These are phyloP conservation scores for Saimiri boliviensis DNA, from an alignment of 2,113 vertebrate genomes.

Conservation along the genomic window DNA sequence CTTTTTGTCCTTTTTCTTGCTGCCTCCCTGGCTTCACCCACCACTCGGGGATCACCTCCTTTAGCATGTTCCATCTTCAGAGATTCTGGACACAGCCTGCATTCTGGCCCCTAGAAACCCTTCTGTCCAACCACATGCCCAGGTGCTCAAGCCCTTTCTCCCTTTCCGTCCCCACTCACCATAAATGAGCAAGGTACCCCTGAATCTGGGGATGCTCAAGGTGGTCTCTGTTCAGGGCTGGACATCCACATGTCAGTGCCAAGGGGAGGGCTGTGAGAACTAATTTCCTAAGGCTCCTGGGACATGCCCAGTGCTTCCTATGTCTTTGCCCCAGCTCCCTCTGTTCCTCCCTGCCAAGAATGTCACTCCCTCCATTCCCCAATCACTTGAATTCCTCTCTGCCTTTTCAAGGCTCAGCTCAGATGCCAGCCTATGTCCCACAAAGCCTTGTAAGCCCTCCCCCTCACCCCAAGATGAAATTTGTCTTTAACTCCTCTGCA, in stretches of 20 bases:
- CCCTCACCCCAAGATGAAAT: neutral
- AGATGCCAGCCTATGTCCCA: constrained; percentile 26
- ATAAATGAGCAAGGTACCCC: neutral
- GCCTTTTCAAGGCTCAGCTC: constrained; percentile 41
- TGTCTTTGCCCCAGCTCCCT: neutral
- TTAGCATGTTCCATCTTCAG: neutral
- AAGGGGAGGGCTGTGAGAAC: neutral
- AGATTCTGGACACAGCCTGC: neutral
- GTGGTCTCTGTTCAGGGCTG: neutral
- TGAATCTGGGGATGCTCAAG: constrained; percentile 17
- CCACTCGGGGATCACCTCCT: neutral
- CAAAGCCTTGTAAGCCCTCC: neutral
- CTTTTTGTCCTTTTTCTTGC: neutral
- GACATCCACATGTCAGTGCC: neutral
- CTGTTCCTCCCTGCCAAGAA: constrained; percentile 19
- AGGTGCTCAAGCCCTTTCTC: neutral
- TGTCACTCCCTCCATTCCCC: neutral
- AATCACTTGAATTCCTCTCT: constrained; percentile 16
- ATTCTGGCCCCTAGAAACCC: neutral
- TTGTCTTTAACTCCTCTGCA: neutral
- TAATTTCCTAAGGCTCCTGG: neutral
- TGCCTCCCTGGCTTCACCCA: neutral
- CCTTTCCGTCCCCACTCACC: neutral
- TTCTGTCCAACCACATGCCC: neutral
- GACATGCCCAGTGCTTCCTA: neutral